These are phyloP conservation scores for Nematolebias whitei DNA, from an alignment of 2,113 vertebrate species.

Conservation along the genomic window DNA sequence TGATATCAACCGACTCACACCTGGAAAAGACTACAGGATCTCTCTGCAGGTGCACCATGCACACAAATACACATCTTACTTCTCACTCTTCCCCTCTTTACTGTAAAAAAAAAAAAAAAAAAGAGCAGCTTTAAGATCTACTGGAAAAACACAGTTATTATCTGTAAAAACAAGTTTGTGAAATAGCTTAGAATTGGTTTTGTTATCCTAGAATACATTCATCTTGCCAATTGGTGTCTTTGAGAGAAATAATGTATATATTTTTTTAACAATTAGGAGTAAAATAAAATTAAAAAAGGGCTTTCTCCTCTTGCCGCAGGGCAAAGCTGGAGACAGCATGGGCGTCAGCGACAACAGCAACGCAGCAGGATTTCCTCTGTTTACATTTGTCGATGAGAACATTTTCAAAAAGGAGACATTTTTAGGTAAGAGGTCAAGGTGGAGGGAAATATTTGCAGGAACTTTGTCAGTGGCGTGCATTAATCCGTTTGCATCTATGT, in stretches of 20 bases:
- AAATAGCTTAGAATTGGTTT: neutral
- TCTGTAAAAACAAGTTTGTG: too few species aligned
- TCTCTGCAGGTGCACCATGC: constrained; percentile 77
- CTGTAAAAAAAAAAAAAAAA: too few species aligned
- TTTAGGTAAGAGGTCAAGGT: constrained; percentile 61
- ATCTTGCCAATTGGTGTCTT: too few species aligned
- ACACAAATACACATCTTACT: neutral
- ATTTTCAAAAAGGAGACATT: constrained; percentile 85
- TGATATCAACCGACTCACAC: constrained; percentile 78
- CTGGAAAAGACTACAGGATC: constrained; percentile 83
- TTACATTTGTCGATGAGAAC: constrained; percentile 80
- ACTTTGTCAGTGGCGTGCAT: too few species aligned
- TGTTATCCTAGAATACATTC: neutral
- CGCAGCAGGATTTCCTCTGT: constrained; percentile 74
- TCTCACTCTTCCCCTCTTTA: too few species aligned
- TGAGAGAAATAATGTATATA: neutral
- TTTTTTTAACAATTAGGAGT: neutral
- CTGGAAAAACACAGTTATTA: too few species aligned
- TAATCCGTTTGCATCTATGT: too few species aligned
- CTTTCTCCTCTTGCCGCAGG: constrained; percentile 54
- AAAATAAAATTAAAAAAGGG: neutral
- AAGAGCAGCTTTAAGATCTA: too few species aligned
- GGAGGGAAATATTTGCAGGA: neutral
- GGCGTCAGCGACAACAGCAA: constrained; percentile 59
- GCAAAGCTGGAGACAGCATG: constrained; percentile 69